Evolutionary conservation across 2,113 vertebrate species (phyloP).

Genomic region (Callopanchax toddi): DNA sequence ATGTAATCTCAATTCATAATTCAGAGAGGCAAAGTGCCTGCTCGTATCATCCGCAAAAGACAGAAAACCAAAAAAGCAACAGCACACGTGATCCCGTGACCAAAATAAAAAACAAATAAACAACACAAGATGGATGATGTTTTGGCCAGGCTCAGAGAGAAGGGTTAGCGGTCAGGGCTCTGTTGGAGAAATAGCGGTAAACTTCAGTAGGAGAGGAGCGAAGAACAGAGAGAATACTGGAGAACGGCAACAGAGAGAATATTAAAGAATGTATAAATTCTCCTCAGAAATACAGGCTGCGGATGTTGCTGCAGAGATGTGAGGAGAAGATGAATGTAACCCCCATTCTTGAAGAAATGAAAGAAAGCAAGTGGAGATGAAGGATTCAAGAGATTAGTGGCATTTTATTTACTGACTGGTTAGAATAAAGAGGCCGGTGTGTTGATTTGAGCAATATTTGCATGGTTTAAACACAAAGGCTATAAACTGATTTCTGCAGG

Average conservation of each 20-base stretch:
- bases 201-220: slow-evolving; percentile 22
- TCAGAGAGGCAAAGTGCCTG: slow-evolving; percentile 74
- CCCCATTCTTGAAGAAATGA: slow-evolving; percentile 21
- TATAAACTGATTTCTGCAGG: slow-evolving; percentile 57
- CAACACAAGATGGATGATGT: slow-evolving; percentile 8
- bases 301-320: slow-evolving; percentile 60
- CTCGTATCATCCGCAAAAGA: slow-evolving; percentile 64
- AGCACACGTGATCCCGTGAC: slow-evolving; percentile 34
- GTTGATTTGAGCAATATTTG: slow-evolving; percentile 49
- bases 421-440: slow-evolving; percentile 36
- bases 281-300: slow-evolving; percentile 43
- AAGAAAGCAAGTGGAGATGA: slow-evolving; percentile 36
- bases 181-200: slow-evolving; percentile 29
- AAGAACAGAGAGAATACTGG: slow-evolving; percentile 57
- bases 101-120: not conserved
- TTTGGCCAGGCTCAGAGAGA: not conserved
- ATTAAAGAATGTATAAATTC: slow-evolving; percentile 58
- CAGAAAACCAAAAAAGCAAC: slow-evolving; percentile 30
- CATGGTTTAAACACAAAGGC: slow-evolving; percentile 49
- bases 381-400: slow-evolving; percentile 61
- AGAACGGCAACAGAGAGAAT: slow-evolving; percentile 68
- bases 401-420: slow-evolving; percentile 45
- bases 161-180: slow-evolving; percentile 34
- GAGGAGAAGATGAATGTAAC: slow-evolving; percentile 54
- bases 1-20: slow-evolving; percentile 79